Percentiles rank a stretch among this genome's conserved stretches.
Conservation (phyloP, 2,888 invertebrate species). For the Cephus spinipes region DNA sequence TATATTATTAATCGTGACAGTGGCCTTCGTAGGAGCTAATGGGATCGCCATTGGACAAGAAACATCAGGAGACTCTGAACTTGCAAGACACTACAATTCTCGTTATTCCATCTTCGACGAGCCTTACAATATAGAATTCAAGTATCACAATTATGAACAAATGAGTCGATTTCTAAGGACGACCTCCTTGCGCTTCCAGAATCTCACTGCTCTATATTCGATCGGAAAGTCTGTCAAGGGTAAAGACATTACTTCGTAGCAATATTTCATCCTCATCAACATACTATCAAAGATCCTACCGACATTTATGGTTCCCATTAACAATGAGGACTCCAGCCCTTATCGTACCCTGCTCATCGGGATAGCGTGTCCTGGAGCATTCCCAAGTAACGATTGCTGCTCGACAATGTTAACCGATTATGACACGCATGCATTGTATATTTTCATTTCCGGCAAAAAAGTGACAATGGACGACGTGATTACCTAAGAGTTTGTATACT, state of each 20-base stretch:
- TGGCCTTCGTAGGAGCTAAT: conserved; percentile 34
- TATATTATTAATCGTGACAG: conserved; percentile 33
- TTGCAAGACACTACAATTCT: conserved; percentile 52
- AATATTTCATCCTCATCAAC: not conserved
- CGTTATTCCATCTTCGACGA: conserved; percentile 57
- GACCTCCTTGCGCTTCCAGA: conserved; percentile 84
- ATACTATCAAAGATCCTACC: not conserved
- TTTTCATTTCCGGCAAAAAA: not conserved
- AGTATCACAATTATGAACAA: conserved; percentile 89
- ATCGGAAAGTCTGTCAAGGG: conserved; percentile 95
- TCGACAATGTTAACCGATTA: not conserved
- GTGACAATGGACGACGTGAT: not conserved
- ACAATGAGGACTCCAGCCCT: not conserved
- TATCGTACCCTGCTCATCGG: not conserved
- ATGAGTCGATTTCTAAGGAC: conserved; percentile 85
- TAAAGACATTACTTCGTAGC: conserved; percentile 55
- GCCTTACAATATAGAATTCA: conserved; percentile 75
- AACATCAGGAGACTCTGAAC: conserved; percentile 43
- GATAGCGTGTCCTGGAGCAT: not conserved
- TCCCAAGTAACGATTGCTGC: not conserved
- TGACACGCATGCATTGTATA: not conserved
- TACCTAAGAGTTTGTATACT: not conserved
- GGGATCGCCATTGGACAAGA: conserved; percentile 34
- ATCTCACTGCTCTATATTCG: conserved; percentile 90
- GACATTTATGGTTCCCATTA: not conserved